A percentile compares a stretch with the other conserved stretches of the same genome.
phyloP scores from a whole-genome alignment of 2,888 invertebrate species.

The Drosophila multiciliata region DNA sequence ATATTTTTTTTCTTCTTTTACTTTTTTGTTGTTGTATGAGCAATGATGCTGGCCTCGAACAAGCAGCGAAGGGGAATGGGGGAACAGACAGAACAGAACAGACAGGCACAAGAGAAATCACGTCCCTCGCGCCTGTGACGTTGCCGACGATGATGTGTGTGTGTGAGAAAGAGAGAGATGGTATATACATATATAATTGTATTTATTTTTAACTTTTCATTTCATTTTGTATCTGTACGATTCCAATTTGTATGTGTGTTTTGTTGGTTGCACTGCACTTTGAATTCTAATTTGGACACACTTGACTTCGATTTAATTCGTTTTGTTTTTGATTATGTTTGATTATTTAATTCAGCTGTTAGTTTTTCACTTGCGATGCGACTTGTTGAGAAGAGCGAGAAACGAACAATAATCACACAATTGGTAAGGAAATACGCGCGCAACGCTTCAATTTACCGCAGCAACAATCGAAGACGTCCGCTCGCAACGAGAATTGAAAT shows the following conservation, averaged over 20 bases:
- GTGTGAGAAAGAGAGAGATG: constrained; percentile 53
- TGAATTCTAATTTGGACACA: constrained; percentile 32
- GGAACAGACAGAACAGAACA: constrained; percentile 46
- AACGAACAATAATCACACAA: constrained; percentile 33
- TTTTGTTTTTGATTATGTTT: constrained; percentile 15
- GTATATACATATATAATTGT: constrained; percentile 58
- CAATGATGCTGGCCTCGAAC: constrained; percentile 56
- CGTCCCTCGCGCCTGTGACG: constrained; percentile 70
- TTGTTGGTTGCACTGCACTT: constrained; percentile 52
- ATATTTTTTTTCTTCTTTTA: constrained; percentile 14
- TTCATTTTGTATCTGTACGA: constrained; percentile 73
- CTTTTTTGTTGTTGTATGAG: constrained; percentile 33
- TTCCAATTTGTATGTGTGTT: constrained; percentile 36
- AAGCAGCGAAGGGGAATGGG: constrained; percentile 15
- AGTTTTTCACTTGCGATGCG: constrained; percentile 61
- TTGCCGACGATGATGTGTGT: constrained; percentile 15
- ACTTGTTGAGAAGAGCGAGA: constrained; percentile 71
- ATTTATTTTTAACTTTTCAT: constrained; percentile 81
- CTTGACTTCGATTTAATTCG: constrained; percentile 29
- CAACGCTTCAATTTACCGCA: constrained; percentile 54
- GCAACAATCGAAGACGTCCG: constrained; percentile 55
- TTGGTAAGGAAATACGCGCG: constrained; percentile 61
- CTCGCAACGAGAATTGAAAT: constrained; percentile 66
- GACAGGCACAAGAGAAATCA: constrained; percentile 78
- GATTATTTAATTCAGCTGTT: constrained; percentile 34